phyloP scores from a whole-genome alignment of 1,140 invertebrate genomes.

The Brachystomella parvula region DNA sequence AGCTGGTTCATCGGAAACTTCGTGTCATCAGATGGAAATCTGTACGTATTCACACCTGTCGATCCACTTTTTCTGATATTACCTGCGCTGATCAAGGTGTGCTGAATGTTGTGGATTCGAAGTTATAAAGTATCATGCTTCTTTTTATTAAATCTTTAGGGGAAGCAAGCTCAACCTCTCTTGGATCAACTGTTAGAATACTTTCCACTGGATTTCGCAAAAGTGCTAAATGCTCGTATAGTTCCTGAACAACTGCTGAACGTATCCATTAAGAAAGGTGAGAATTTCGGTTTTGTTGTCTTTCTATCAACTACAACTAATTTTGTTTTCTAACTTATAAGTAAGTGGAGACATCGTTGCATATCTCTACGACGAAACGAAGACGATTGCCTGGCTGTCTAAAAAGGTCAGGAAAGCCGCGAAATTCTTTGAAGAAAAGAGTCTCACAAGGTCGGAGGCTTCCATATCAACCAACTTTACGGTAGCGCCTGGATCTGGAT shows the following conservation, averaged over 20 bases:
- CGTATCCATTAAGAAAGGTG: slow-evolving; percentile 31
- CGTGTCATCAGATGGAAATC: slow-evolving; percentile 37
- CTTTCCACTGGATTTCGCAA: slow-evolving; percentile 10
- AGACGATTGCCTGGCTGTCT: slow-evolving; percentile 30
- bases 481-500: slow-evolving; percentile 6
- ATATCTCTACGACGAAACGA: slow-evolving; percentile 34
- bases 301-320: neutral
- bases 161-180: slow-evolving; percentile 25
- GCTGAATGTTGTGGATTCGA: neutral
- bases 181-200: slow-evolving; percentile 31
- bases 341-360: slow-evolving; percentile 30
- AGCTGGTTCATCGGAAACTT: slow-evolving; percentile 36
- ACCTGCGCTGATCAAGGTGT: slow-evolving; percentile 33
- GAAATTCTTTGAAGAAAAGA: slow-evolving; percentile 17
- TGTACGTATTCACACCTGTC: slow-evolving; percentile 28
- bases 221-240: slow-evolving; percentile 21
- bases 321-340: slow-evolving; percentile 13
- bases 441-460: slow-evolving; percentile 23
- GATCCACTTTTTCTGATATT: slow-evolving; percentile 37
- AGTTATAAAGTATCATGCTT: neutral
- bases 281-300: neutral
- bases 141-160: slow-evolving; percentile 9
- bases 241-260: slow-evolving; percentile 28
- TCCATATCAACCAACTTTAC: slow-evolving; percentile 35
- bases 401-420: slow-evolving; percentile 28